A percentile compares a stretch with the other conserved stretches of the same genome.
These are phyloP conservation scores for Lampris megalopsis DNA, from an alignment of 2,113 vertebrate species.

Conservation along the genomic window DNA sequence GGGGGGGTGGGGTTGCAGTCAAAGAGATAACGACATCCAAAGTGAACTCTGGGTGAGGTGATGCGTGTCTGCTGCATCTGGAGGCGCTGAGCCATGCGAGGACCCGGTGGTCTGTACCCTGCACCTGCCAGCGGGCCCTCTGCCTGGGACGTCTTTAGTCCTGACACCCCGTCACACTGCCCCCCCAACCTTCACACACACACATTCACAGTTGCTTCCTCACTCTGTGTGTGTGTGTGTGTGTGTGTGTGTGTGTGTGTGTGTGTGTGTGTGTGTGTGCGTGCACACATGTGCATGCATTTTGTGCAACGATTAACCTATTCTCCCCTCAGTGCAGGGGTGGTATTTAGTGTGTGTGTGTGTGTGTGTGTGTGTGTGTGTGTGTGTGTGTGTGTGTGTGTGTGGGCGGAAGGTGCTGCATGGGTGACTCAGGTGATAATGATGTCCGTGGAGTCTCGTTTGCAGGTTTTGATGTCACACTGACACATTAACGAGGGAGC, in stretches of 20 bases:
- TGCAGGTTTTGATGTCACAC: slow-evolving; percentile 28
- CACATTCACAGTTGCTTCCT: slow-evolving; percentile 27
- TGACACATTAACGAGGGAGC: slow-evolving; percentile 4
- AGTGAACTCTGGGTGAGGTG: too few relatives aligned
- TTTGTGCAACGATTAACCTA: slow-evolving; percentile 16
- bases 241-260: not conserved
- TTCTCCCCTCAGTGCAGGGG: not conserved
- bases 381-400: not conserved
- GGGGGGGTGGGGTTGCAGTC: too few relatives aligned
- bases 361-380: not conserved
- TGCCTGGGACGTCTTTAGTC: not conserved
- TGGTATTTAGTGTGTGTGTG: not conserved
- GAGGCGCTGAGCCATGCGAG: too few relatives aligned
- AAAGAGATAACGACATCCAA: too few relatives aligned
- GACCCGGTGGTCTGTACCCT: too few relatives aligned
- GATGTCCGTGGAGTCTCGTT: not conserved
- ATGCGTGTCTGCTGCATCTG: too few relatives aligned
- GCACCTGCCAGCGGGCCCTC: not conserved
- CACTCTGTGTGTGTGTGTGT: not conserved
- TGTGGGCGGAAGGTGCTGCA: not conserved
- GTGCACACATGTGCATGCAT: slow-evolving; percentile 9
- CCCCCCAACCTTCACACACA: slow-evolving; percentile 31
- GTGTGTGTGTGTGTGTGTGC: slow-evolving; percentile 17
- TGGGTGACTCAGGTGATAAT: slow-evolving; percentile 8
- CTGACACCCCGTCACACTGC: slow-evolving; percentile 33